Evolutionary conservation across 2,113 vertebrate species (phyloP), one percentile per base, ranked within the genome.

Genomic region (Brachionichthys hirsutus): DNA sequence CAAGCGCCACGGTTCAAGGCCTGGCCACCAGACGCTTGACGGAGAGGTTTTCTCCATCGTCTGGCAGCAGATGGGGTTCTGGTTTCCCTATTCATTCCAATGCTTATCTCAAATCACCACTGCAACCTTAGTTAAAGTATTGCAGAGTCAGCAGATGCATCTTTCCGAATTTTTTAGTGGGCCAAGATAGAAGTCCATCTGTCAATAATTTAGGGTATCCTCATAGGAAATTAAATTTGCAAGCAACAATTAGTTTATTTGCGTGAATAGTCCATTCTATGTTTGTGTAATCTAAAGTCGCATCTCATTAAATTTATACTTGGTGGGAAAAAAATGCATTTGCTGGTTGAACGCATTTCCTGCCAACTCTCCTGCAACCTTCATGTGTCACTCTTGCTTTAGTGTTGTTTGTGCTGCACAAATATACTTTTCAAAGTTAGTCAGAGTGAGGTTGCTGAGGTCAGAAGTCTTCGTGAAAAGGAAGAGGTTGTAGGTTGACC

Each of bases 381-480:
- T 35, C 2, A 22, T 52, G 4, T 34, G 34, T 24, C 20, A 30
- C 24, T 30, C 24, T 3, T 59, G 16, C 51, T 64, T 51, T 47
- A 22, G 15, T 59, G 38, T 44, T 64, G 35, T 36, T 61, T 66
- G 14, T 55, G 22, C 46, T 50, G 16, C 49, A 18, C 2, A 46
- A 47, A 58, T 35, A 38, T 59, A 10, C 35, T 45, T 61, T 52
- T 67, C 16, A 36, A 59, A 40, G n/a, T 36, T 43, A 16, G 53
- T 60, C n/a, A 13, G 18, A 6, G 12, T 47, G 14, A 45, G 41
- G 7, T 17, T 43, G 46, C 3, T 57, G 16, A 51, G 35, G 35
- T 78, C 66, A 38, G 17, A 62, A 53, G 62, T 50, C 14, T n/a
- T 40, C 15, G 59, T 56, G 8, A 72, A 71, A 64, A 65, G 2